These are phyloP conservation scores for Dreissena polymorpha DNA, from an alignment of 1,140 invertebrate genomes.

Conservation along the genomic window DNA sequence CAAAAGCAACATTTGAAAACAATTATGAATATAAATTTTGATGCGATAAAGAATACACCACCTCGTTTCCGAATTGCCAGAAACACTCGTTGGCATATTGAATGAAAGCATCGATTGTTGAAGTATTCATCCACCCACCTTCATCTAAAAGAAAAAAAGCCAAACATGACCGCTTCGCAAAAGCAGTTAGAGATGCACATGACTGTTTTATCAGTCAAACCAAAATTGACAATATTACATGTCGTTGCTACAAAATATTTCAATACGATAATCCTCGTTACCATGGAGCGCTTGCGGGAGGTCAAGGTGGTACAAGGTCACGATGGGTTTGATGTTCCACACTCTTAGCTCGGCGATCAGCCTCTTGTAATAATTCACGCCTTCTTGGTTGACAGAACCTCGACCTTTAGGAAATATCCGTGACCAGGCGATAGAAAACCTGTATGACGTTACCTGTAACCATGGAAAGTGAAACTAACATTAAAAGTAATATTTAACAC, in stretches of 20 bases:
- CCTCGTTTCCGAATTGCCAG: conserved; percentile 75
- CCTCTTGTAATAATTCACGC: conserved; percentile 73
- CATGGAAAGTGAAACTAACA: no score
- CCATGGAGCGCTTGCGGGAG: conserved; percentile 73
- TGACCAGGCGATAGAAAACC: conserved; percentile 76
- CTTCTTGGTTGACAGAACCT: conserved; percentile 55
- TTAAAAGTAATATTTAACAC: no score
- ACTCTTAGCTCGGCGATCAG: conserved; percentile 67
- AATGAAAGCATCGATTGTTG: conserved; percentile 81
- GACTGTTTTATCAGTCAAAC: no score
- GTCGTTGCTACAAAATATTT: no score
- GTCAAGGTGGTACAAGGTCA: conserved; percentile 82
- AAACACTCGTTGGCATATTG: conserved; percentile 79
- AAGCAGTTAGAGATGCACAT: no score
- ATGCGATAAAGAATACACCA: conserved; percentile 37
- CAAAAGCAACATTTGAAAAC: no score
- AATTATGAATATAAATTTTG: no score
- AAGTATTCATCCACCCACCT: conserved; percentile 82
- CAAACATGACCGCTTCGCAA: no score
- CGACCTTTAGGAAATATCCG: conserved; percentile 72
- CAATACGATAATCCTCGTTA: background rate
- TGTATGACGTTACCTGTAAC: conserved; percentile 70
- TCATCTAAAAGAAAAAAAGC: conserved; percentile 61
- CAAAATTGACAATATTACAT: no score
- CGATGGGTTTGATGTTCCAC: conserved; percentile 75